Percentiles rank a stretch among this genome's conserved stretches.
Conservation (phyloP, 1,140 invertebrate genomes). For the Grapholita molesta region DNA sequence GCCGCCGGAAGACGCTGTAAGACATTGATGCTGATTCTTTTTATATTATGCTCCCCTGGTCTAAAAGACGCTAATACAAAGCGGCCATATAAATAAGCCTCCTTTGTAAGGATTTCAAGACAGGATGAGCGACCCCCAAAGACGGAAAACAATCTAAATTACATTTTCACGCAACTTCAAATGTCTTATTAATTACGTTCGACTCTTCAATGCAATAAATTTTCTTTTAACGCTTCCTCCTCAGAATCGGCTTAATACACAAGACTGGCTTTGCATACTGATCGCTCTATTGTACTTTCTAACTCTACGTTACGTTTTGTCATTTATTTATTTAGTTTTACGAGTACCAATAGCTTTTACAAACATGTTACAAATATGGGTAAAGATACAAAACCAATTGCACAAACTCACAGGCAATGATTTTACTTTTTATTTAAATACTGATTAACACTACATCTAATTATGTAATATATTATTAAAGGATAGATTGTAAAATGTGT, state of each 20-base stretch:
- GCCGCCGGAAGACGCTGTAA: slow-evolving; percentile 71
- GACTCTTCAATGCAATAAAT: slow-evolving; percentile 77
- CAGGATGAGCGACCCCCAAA: slow-evolving; percentile 62
- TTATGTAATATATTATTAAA: no score
- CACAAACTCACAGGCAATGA: no score
- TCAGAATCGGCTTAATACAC: slow-evolving; percentile 68
- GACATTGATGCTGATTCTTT: slow-evolving; percentile 77
- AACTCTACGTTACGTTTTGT: not conserved
- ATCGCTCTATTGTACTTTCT: slow-evolving; percentile 51
- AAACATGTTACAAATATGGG: no score
- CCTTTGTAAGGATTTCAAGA: slow-evolving; percentile 62
- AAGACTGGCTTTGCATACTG: slow-evolving; percentile 50
- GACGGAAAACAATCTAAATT: slow-evolving; percentile 76
- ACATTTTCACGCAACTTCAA: slow-evolving; percentile 78
- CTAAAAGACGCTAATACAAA: slow-evolving; percentile 76
- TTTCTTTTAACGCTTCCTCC: slow-evolving; percentile 69
- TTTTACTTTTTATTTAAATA: no score
- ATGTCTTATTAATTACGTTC: slow-evolving; percentile 77
- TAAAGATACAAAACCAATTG: no score
- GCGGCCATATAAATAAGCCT: slow-evolving; percentile 73
- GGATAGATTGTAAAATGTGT: no score
- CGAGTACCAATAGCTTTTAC: no score
- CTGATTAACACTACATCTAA: no score
- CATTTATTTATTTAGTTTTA: no score
- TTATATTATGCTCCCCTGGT: slow-evolving; percentile 74